phyloP scores from a whole-genome alignment of 2,888 invertebrate genomes.

The Drosophila buzzatii region DNA sequence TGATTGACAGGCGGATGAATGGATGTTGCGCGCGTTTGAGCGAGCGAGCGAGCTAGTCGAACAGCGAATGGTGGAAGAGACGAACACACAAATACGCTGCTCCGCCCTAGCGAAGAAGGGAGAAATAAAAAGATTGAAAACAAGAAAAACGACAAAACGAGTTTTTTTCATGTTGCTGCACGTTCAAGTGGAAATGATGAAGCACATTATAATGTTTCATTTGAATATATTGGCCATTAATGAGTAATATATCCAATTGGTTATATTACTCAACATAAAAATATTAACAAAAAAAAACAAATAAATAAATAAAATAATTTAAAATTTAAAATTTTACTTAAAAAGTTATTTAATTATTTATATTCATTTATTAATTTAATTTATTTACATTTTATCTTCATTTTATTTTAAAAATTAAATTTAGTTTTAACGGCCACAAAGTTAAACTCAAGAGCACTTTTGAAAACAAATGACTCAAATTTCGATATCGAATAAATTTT shows the following conservation, averaged over 20 bases:
- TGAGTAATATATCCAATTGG: neutral
- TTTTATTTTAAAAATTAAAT: neutral
- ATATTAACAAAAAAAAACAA: neutral
- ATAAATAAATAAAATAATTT: neutral
- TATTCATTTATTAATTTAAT: neutral
- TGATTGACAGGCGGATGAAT: conserved; percentile 80
- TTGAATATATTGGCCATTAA: neutral
- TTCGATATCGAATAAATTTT: conserved; percentile 17
- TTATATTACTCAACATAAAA: neutral
- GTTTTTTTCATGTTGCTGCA: conserved; percentile 42
- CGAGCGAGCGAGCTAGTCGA: conserved; percentile 56
- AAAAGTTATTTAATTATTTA: neutral
- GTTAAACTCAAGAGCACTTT: neutral
- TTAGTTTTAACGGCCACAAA: conserved; percentile 3
- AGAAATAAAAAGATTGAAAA: conserved; percentile 5
- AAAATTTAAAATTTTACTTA: neutral
- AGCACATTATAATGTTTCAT: neutral
- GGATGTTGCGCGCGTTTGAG: conserved; percentile 38
- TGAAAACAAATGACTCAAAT: neutral
- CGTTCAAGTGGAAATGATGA: conserved; percentile 5
- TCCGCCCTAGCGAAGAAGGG: conserved; percentile 51
- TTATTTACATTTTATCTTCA: neutral
- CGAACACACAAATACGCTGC: conserved; percentile 41
- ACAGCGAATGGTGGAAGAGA: conserved; percentile 43
- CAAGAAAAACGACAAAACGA: conserved; percentile 30